Base-by-base conservation (phyloP, 2,113 vertebrate species). In the Psilopogon haemacephalus region DNA sequence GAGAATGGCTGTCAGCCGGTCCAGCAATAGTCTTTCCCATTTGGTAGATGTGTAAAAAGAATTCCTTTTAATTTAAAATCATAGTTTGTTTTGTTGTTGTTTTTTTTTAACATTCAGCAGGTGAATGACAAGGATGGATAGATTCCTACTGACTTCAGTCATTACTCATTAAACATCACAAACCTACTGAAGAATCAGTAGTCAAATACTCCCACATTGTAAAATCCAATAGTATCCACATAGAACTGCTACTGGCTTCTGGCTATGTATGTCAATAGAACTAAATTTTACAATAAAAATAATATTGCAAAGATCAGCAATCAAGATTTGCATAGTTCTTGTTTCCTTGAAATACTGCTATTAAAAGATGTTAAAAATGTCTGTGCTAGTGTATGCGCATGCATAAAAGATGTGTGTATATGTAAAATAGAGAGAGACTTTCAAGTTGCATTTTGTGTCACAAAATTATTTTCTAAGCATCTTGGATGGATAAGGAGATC, bases 361-460 rank as follows among this genome's bases (percentile, higher is more conserved):
- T 81, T 59, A 33, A 20, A 87, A 70, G 21, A 20, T 42, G 20
- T 59, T 50, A 52, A 24, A 85, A 83, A 48, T 40, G 42, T 0
- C 1, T 28, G 13, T 37, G 7, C 46, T 27, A 74, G 10, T 54
- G 20, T 42, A 7, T 11, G 3, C 65, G 37, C 1, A 0, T 26
- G 13, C 37, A 9, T 35, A 8, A 78, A 20, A 74, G 27, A 23
- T 59, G 14, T 83, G n/a, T 63, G 20, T 32, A 32, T 32, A 37
- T n/a, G 13, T 48, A 13, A 7, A 18, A 52, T 11, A n/a, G 1
- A 88, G 40, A 46, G 24, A 52, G 26, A 68, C 2, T 50, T 70
- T 67, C 46, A 46, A 24, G 19, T 74, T 90, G 40, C 24, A 54
- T 78, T 76, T 74, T 83, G 44, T 70, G 44, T 77, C 33, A 86